Base-by-base conservation (phyloP, 2,888 invertebrate species). In the Eurytoma adleriae region DNA sequence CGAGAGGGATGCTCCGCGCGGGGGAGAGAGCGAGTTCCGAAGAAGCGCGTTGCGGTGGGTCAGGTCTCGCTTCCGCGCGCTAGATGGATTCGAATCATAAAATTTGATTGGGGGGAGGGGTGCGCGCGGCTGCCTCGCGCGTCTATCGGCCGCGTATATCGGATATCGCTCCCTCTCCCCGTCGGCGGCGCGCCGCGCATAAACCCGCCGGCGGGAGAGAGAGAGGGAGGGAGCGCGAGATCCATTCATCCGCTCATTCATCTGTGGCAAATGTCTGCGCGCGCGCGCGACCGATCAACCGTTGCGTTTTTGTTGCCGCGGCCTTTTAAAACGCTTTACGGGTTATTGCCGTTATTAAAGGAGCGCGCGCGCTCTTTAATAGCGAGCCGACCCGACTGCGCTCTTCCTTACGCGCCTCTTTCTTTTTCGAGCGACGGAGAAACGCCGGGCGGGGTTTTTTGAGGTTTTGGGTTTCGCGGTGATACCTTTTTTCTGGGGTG, bases 71-170 rank as follows among this genome's bases (percentile, higher is more conserved):
- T 16, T 68, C 27, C 7, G 57, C 13, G 30, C 14, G 62, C n/a
- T 48, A 54, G 73, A 73, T 70, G 69, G 69, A 79, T 79, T 70
- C 52, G 69, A 79, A 74, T 89, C 89, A 88, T 89, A 89, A 90
- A 90, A 89, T 89, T 89, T 89, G 89, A 89, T 89, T 88, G 89
- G 87, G 18, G 30, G 54, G 27, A 24, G 24, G 27, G 20, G 24
- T 24, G 61, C n/a, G 27, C 64, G 30, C 24, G 30, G n/a, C 13
- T 40, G 30, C 24, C 24, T 24, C 27, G 27, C 13, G 18, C 64
- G 12, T 13, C 40, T 40, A 64, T n/a, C 40, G n/a, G 12, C 18
- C 64, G 40, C n/a, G 48, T 64, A 27, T 62, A 64, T 61, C 61
- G 57, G 20, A 85, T 88, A 86, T 87, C 84, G 85, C 84, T 84